Conservation (phyloP, 2,113 vertebrate species). For the Willisornis vidua region DNA sequence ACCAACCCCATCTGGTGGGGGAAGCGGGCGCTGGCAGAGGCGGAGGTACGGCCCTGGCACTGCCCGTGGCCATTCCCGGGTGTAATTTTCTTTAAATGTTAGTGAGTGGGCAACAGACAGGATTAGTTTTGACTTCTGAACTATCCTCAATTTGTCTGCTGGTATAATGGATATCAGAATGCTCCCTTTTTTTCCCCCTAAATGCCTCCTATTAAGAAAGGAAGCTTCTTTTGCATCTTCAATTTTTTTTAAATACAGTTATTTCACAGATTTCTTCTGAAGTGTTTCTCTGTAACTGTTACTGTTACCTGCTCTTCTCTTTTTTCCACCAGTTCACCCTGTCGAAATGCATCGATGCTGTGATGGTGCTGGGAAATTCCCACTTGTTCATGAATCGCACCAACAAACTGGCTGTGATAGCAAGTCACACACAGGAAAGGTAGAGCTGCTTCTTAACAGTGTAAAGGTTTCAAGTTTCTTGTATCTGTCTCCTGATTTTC, state of each 20-base stretch:
- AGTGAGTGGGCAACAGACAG: too few relatives aligned
- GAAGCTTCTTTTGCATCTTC: background rate
- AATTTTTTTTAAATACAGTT: background rate
- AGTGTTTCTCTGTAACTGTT: background rate
- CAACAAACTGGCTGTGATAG: conserved; percentile 92
- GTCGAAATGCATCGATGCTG: conserved; percentile 91
- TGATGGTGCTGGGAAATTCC: conserved; percentile 93
- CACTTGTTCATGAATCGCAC: conserved; percentile 89
- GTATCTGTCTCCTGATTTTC: background rate
- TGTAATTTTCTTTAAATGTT: background rate
- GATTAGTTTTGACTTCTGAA: background rate
- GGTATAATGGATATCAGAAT: rapidly evolving
- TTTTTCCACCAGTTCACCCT: conserved; percentile 82
- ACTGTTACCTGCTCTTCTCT: background rate
- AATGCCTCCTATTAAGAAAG: too few relatives aligned
- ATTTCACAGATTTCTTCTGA: background rate
- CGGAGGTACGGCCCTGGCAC: conserved; percentile 73
- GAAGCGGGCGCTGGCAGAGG: conserved; percentile 84
- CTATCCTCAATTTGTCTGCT: rapidly evolving
- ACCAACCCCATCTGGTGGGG: conserved; percentile 98
- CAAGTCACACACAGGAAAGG: conserved; percentile 94
- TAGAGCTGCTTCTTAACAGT: conserved; percentile 23
- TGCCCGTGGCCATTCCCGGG: rapidly evolving
- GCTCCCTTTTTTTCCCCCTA: background rate
- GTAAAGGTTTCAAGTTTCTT: background rate